Percentiles rank a stretch among this genome's conserved stretches.
phyloP scores from a whole-genome alignment of 2,797 vertebrate genomes.

The Anguilla pacifica region DNA sequence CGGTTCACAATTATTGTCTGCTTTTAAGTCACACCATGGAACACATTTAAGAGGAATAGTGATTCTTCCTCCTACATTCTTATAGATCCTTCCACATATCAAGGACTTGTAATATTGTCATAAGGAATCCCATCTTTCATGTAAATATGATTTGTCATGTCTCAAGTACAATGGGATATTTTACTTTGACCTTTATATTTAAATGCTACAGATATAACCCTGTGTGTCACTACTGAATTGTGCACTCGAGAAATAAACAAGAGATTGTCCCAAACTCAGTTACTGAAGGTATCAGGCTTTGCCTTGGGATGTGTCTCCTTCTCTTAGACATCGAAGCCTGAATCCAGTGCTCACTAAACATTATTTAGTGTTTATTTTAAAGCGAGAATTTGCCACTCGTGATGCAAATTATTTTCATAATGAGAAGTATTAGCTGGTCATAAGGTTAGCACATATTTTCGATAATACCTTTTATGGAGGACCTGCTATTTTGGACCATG shows the following conservation, averaged over 20 bases:
- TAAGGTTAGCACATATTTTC: background rate
- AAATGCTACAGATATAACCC: background rate
- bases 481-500: background rate
- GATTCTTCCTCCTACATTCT: background rate
- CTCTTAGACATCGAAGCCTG: background rate
- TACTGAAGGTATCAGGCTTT: background rate
- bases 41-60: background rate
- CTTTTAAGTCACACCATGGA: background rate
- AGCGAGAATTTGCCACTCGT: background rate
- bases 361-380: background rate
- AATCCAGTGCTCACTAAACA: background rate
- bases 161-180: background rate
- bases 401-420: background rate
- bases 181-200: conserved; percentile 2
- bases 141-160: conserved; percentile 22
- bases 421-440: background rate
- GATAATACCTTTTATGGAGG: background rate
- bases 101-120: conserved; percentile 11
- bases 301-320: background rate
- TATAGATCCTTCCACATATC: background rate
- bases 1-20: background rate
- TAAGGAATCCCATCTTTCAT: conserved; percentile 14
- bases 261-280: background rate
- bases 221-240: background rate
- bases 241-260: background rate